Conservation (phyloP, 2,797 vertebrate genomes). For the Scomberomorus guttatus region DNA sequence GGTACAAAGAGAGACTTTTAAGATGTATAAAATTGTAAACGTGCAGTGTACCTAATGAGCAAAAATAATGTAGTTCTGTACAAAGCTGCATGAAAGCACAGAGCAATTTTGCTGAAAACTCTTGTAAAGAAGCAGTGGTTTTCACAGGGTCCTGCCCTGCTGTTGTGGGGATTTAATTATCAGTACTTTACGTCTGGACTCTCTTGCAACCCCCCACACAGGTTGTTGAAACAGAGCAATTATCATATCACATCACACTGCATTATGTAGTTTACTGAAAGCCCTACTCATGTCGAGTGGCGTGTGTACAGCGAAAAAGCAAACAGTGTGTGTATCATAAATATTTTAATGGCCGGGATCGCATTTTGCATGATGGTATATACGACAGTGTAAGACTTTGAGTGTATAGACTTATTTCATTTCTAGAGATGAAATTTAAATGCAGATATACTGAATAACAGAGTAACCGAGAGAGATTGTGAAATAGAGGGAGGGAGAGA, state of each 20-base stretch:
- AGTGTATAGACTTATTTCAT: slow-evolving; percentile 5
- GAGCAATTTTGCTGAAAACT: slow-evolving; percentile 18
- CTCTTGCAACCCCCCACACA: slow-evolving; percentile 25
- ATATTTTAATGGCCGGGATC: slow-evolving; percentile 16
- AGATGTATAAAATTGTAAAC: slow-evolving; percentile 11
- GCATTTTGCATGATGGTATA: neutral
- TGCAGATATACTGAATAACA: neutral
- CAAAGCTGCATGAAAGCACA: slow-evolving; percentile 12
- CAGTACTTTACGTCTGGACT: slow-evolving; percentile 48
- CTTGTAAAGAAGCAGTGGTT: slow-evolving; percentile 22
- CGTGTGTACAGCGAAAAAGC: slow-evolving; percentile 19
- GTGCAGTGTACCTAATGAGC: slow-evolving; percentile 7
- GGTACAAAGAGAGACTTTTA: slow-evolving; percentile 24
- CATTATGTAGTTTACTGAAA: slow-evolving; percentile 65
- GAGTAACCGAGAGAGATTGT: slow-evolving; percentile 7
- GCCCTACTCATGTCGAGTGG: slow-evolving; percentile 26
- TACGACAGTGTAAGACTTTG: neutral
- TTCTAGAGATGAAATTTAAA: slow-evolving; percentile 3
- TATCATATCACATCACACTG: slow-evolving; percentile 62
- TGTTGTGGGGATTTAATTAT: slow-evolving; percentile 58
- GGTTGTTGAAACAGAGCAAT: slow-evolving; percentile 68
- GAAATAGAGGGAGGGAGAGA: slow-evolving; percentile 31
- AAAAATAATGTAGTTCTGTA: slow-evolving; percentile 2
- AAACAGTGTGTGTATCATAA: slow-evolving; percentile 34
- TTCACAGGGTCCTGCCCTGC: slow-evolving; percentile 30